Evolutionary conservation across 1,140 invertebrate species (phyloP).

Genomic region (Eufriesea mexicana): DNA sequence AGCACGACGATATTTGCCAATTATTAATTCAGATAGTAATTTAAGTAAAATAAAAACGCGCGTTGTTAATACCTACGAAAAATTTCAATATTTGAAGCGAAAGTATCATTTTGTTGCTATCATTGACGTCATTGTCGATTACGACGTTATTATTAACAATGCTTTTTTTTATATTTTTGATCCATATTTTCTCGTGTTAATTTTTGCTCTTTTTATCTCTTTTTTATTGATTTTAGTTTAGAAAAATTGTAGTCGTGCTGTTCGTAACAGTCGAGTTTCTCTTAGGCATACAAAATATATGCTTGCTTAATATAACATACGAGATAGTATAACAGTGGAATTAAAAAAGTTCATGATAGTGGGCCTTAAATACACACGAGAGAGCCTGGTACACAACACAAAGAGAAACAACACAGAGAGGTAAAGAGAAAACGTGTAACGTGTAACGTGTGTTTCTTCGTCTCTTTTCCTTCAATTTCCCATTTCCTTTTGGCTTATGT

Average conservation of each 20-base stretch:
- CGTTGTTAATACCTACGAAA: no score
- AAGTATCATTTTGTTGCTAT: no score
- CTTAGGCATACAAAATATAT: conserved; percentile 60
- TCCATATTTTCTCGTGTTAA: no score
- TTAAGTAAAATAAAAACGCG: no score
- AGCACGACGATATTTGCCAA: conserved; percentile 54
- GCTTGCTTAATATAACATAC: conserved; percentile 64
- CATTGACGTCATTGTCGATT: no score
- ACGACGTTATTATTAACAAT: no score
- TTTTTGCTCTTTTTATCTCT: background rate
- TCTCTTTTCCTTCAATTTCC: background rate
- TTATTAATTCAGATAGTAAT: no score
- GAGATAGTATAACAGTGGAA: conserved; percentile 46
- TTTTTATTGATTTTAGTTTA: no score
- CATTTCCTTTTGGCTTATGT: background rate
- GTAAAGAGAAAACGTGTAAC: conserved; percentile 59
- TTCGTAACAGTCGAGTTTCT: conserved; percentile 49
- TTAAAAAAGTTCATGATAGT: conserved; percentile 59
- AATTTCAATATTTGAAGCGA: no score
- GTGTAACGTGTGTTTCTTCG: conserved; percentile 20
- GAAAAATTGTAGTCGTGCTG: conserved; percentile 50
- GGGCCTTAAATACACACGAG: conserved; percentile 65
- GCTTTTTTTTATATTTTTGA: no score
- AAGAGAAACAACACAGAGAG: conserved; percentile 57
- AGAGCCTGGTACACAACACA: conserved; percentile 32